phyloP scores from a whole-genome alignment of 2,113 vertebrate species.

The Emydocephalus ijimae region DNA sequence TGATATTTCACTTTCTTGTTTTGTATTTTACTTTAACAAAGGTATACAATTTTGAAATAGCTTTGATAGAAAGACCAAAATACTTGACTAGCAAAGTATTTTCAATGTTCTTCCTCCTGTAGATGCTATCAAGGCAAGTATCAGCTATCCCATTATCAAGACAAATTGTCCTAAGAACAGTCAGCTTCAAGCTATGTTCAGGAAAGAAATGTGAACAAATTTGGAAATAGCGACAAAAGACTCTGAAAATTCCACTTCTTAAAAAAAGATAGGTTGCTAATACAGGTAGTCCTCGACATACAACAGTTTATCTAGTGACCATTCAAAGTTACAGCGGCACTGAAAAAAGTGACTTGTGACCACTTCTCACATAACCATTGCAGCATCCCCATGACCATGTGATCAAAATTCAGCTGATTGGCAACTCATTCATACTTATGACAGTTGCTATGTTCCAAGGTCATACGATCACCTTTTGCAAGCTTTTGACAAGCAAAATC shows the following conservation, averaged over 20 bases:
- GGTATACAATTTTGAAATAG: background rate
- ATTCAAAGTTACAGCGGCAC: too few relatives aligned
- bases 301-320: too few relatives aligned
- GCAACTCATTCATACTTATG: too few relatives aligned
- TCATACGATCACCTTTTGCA: too few relatives aligned
- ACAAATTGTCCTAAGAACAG: background rate
- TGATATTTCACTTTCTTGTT: conserved; percentile 34
- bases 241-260: background rate
- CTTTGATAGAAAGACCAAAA: background rate
- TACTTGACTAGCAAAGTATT: background rate
- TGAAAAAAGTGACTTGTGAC: too few relatives aligned
- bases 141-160: background rate
- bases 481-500: too few relatives aligned
- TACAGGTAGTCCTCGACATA: too few relatives aligned
- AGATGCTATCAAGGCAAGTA: background rate
- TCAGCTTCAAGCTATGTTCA: background rate
- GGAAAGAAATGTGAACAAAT: background rate
- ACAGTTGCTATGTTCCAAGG: too few relatives aligned
- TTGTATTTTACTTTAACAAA: conserved; percentile 17
- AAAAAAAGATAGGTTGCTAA: background rate
- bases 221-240: background rate
- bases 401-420: too few relatives aligned
- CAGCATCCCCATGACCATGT: too few relatives aligned
- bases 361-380: too few relatives aligned
- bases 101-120: background rate